Conservation (phyloP, 2,888 invertebrate genomes). For the Glaucopsyche alexis region DNA sequence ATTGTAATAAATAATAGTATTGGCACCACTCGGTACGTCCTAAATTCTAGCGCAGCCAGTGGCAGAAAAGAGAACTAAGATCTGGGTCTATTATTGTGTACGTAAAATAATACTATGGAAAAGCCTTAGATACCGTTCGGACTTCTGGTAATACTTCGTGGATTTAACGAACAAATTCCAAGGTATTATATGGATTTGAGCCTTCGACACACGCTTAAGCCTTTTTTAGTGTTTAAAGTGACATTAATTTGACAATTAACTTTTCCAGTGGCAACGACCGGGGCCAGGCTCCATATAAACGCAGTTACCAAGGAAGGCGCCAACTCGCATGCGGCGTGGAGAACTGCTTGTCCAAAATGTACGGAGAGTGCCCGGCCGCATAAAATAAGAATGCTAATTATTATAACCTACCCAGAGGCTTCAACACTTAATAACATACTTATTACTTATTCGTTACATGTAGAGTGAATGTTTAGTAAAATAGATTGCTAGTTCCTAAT, state of each 20-base stretch:
- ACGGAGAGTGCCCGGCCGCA: background rate
- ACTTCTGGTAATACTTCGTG: too few relatives aligned
- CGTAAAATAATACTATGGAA: too few relatives aligned
- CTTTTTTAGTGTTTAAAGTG: background rate
- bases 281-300: conserved; percentile 51
- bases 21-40: too few relatives aligned
- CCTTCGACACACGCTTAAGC: too few relatives aligned
- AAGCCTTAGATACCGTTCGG: too few relatives aligned
- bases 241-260: background rate
- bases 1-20: too few relatives aligned
- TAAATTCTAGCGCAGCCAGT: too few relatives aligned
- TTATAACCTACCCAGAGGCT: background rate
- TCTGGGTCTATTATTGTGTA: too few relatives aligned
- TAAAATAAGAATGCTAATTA: background rate
- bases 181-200: too few relatives aligned
- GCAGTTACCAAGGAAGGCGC: conserved; percentile 39
- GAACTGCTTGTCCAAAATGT: conserved; percentile 45
- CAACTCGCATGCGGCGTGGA: conserved; percentile 47
- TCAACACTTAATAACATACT: background rate
- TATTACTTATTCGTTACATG: background rate
- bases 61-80: too few relatives aligned
- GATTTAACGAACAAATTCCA: too few relatives aligned
- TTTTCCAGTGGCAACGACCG: conserved; percentile 56
- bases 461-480: background rate
- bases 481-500: conserved; percentile 3